Base-by-base conservation (phyloP, 2,888 invertebrate species). In the Arctia plantaginis region DNA sequence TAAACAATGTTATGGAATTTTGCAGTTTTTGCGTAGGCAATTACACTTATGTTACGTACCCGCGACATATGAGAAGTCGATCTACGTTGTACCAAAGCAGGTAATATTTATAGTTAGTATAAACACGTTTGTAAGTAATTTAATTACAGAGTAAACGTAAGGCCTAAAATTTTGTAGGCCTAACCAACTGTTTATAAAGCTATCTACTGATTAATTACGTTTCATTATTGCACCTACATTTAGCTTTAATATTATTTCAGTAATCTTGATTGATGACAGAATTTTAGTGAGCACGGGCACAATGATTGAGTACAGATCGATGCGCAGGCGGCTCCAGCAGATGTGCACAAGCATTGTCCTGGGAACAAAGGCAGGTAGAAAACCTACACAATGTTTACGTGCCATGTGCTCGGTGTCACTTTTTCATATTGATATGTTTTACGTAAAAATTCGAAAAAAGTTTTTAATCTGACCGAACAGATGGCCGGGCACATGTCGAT, bases 321-420 rank as follows among this genome's bases (percentile, higher is more conserved):
- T 87, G 93, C 88, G 92, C 90, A 89, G 92, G 92, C 91, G 90
- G 90, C 91, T 90, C 91, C 89, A 92, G 94, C 95, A 95, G 95
- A 95, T 95, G 94, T 92, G 92, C 90, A 89, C 91, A 83, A 84
- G 89, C 91, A 94, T 95, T 94, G 95, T 95, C 87, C 87, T 84
- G 85, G 82, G 88, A 92, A 95, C 95, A 95, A 95, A 95, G 87
- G 94, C 95, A 95, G 95, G 95, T 95, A 95, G 91, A 84, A 47
- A 85, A 85, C 83, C 84, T 82, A 83, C 78, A 91, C 88, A 90
- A 92, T 91, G 90, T 88, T 90, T 87, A 86, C 88, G 84, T 89
- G 92, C 95, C 95, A 95, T 95, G 94, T 95, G 95, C 93, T 91
- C 84, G 91, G 88, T 94, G 95, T 95, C 93, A 95, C 90, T 95